Base-by-base conservation (phyloP, 2,888 invertebrate species). In the Pyrrhia umbra region DNA sequence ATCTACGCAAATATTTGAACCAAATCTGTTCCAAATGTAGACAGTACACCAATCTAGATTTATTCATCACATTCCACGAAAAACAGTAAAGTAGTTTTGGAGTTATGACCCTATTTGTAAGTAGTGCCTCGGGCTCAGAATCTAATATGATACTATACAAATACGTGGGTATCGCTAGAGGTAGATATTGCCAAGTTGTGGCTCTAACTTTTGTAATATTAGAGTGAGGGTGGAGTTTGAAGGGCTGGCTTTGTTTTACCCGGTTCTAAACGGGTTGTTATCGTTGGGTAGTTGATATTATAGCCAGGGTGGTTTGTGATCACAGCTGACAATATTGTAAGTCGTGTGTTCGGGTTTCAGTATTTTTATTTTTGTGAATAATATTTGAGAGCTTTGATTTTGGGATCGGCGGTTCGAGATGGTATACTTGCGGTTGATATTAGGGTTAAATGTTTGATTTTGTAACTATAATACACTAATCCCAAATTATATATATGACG, bases 131-230 rank as follows among this genome's bases (percentile, higher is more conserved):
- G 49, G 42, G 56, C 47, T 18, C 50, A 60, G 60, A 68, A 80
- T 75, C 63, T 75, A 64, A 79, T 75, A 80, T 71, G 62, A 64
- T 76, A 52, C 70, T 81, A 72, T 77, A 79, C 78, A 83, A 77
- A 81, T 75, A 74, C 69, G 70, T 68, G 23, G 59, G 59, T 79
- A 84, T 54, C 50, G 49, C 30, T 52, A 54, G 59, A 57, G 42
- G 57, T 62, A 58, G 86, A 87, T 88, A 88, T 87, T 85, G 82
- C 82, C 75, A 87, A 89, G 84, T 89, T 88, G 85, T 75, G 80
- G 77, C 79, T 72, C 68, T 68, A 93, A 94, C 91, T 93, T 93
- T 90, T 85, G 89, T 88, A 93, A 94, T 93, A 92, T 92, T 85
- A 87, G 88, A 82, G 79, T 83, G 87, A 82, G 86, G 86, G 84